Conservation (phyloP, 64 coral and sea anemone species). For the Montipora sp. region DNA sequence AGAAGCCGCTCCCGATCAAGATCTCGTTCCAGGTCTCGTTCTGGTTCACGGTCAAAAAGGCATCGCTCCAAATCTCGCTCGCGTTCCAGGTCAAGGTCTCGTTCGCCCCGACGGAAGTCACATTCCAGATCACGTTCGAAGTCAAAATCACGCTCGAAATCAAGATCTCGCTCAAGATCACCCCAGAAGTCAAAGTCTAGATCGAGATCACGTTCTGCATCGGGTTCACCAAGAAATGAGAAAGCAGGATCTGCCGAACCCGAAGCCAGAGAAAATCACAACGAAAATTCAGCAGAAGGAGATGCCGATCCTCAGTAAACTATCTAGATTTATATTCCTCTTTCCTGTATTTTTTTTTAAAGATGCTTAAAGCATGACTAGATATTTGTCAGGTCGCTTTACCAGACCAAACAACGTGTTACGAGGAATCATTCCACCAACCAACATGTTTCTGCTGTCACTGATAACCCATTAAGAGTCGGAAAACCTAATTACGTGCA, state of each 20-base stretch:
- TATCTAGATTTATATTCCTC: background rate
- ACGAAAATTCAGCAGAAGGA: conserved; percentile 28
- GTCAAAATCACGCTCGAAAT: conserved; percentile 50
- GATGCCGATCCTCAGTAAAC: background rate
- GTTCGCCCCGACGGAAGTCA: conserved; percentile 61
- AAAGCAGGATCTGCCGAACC: conserved; percentile 64
- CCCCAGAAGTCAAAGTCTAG: conserved; percentile 67
- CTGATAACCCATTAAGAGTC: too few relatives aligned
- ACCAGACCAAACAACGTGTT: too few relatives aligned
- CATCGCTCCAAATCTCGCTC: conserved; percentile 71
- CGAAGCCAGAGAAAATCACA: conserved; percentile 47
- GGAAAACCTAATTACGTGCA: too few relatives aligned
- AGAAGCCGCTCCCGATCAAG: conserved; percentile 52
- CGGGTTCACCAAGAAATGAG: conserved; percentile 60
- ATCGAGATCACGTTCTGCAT: conserved; percentile 61
- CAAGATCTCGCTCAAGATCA: conserved; percentile 75
- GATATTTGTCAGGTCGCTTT: background rate
- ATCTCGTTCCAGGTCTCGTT: conserved; percentile 83
- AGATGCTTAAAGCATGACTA: background rate
- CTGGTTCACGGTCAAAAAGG: conserved; percentile 59
- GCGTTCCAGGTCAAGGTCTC: conserved; percentile 70
- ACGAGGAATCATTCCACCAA: background rate
- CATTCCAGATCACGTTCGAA: conserved; percentile 54
- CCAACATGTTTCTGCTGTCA: background rate
- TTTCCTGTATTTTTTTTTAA: background rate